Conservation (phyloP, 2,113 vertebrate species). For the Cephalopterus ornatus region DNA sequence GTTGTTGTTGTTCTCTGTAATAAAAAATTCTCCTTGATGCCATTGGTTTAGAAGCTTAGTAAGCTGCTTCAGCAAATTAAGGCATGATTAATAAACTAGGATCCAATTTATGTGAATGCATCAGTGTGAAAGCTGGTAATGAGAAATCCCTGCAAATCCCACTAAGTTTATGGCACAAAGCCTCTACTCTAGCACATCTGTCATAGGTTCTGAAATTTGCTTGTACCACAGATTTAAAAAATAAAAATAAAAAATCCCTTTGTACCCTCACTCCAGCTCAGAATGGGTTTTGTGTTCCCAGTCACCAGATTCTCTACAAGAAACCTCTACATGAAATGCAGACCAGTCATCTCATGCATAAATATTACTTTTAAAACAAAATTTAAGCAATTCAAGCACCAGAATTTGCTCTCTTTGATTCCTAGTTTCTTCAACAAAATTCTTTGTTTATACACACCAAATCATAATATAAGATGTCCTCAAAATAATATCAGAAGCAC, state of each 20-base stretch:
- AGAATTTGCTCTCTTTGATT: neutral
- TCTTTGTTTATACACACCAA: conserved; percentile 43
- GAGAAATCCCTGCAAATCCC: neutral
- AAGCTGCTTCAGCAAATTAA: neutral
- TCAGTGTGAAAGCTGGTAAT: neutral
- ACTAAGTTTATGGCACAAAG: neutral
- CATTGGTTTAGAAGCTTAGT: neutral
- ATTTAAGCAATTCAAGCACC: neutral
- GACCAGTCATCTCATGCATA: neutral
- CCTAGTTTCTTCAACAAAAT: neutral
- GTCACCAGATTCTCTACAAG: neutral
- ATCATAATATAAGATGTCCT: conserved; percentile 48
- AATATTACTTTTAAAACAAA: neutral
- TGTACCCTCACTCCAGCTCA: neutral
- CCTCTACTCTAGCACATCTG: neutral
- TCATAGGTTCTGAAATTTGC: neutral
- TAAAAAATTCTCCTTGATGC: neutral
- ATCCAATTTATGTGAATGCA: neutral
- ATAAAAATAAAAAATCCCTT: neutral
- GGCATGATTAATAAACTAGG: neutral
- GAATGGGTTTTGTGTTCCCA: neutral
- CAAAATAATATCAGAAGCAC: conserved; percentile 71
- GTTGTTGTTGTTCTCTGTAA: neutral
- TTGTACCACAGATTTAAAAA: neutral
- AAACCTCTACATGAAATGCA: neutral